Base-by-base conservation (phyloP, 2,888 invertebrate genomes). In the Oxytorus armatus region DNA sequence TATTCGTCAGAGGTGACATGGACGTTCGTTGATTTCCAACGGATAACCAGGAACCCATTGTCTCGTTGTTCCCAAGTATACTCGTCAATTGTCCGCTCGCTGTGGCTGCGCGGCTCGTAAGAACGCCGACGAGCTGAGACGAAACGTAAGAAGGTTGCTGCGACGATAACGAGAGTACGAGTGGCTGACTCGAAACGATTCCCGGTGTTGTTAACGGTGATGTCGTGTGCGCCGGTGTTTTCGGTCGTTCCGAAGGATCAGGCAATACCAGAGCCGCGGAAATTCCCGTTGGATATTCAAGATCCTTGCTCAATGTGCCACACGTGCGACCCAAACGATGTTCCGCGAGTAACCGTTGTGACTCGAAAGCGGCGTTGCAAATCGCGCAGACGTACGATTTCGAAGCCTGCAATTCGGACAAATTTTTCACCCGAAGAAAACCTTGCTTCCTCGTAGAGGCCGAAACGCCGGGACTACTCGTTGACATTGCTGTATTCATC, bases 291-390 rank as follows among this genome's bases (percentile, higher is more conserved):
- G 79, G 70, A 42, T 69, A 36, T 3, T 39, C 21, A 14, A n/a
- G 16, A 7, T 44, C 2, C 1, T 57, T 74, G 18, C 18, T 47
- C 1, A 49, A 5, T 10, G 10, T 5, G 16, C 29, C 8, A 1
- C 16, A 74, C 33, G 47, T 85, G 85, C 10, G 68, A 39, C 1
- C 55, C 18, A n/a, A n/a, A 1, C 39, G 18, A 66, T 89, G 89
- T 3, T 86, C 83, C 0, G 68, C 65, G 49, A 86, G 73, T 1
- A 49, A 68, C 21, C 33, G 53, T 3, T 73, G 11, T 0, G 80
- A 82, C 1, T 84, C 83, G 29, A 88, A 88, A 2, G 77, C 80
- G 8, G 83, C 73, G 5, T 73, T 72, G 25, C 89, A 89, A 0
- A 44, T 21, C 1, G 53, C 25, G 8, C 89, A 89, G 10, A 55